Percentiles rank a stretch among this genome's conserved stretches.
Evolutionary conservation across 2,797 vertebrate species (phyloP).

Genomic region (Amblyopsis hoosieri): DNA sequence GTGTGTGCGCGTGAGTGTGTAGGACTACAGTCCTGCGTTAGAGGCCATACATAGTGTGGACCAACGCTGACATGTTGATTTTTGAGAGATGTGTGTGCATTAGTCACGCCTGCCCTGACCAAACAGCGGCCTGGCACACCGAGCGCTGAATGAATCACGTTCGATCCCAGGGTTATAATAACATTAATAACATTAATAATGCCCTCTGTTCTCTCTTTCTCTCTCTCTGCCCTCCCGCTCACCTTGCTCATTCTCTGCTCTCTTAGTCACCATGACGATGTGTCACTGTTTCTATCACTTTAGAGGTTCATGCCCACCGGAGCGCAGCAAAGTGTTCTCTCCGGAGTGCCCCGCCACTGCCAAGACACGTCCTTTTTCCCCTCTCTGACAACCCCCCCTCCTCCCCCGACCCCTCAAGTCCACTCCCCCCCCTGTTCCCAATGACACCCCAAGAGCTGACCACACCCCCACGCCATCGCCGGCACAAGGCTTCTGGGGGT

Average conservation of each 20-base stretch:
- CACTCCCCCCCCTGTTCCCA: slow-evolving; percentile 47
- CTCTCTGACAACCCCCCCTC: slow-evolving; percentile 33
- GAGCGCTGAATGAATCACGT: slow-evolving; percentile 46
- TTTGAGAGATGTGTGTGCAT: slow-evolving; percentile 9
- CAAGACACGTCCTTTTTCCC: slow-evolving; percentile 73
- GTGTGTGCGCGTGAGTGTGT: not conserved
- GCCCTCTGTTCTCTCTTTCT: slow-evolving; percentile 22
- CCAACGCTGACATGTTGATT: not conserved
- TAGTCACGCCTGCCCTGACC: slow-evolving; percentile 20
- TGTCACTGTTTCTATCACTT: slow-evolving; percentile 88
- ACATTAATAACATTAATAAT: slow-evolving; percentile 40
- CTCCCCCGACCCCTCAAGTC: slow-evolving; percentile 15
- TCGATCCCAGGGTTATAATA: slow-evolving; percentile 27
- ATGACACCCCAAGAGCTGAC: slow-evolving; percentile 68
- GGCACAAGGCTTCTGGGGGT: slow-evolving; percentile 63
- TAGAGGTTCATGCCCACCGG: slow-evolving; percentile 87
- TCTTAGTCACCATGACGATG: slow-evolving; percentile 79
- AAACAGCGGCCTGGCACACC: not conserved
- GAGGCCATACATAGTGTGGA: too few species aligned
- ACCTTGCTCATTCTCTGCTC: slow-evolving; percentile 38
- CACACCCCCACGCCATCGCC: slow-evolving; percentile 65
- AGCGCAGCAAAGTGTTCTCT: slow-evolving; percentile 88
- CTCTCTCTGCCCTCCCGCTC: slow-evolving; percentile 21
- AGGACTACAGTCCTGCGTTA: not conserved
- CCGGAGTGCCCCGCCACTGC: slow-evolving; percentile 81